These are phyloP conservation scores for Solea solea DNA, from an alignment of 2,113 vertebrate species.

Conservation along the genomic window DNA sequence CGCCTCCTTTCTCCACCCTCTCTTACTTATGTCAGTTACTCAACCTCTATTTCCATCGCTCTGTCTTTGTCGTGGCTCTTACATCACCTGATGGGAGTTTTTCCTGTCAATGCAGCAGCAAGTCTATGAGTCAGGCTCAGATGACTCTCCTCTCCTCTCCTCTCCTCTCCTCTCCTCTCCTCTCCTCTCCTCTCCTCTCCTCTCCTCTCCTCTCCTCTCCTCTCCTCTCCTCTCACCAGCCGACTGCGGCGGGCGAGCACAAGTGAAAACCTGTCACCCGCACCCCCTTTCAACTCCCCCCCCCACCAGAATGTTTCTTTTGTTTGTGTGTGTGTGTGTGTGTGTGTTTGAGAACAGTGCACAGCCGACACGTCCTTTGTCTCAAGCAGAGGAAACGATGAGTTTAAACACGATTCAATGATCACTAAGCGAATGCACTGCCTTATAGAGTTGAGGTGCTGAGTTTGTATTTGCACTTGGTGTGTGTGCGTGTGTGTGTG, in stretches of 20 bases:
- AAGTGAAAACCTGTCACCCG: conserved; percentile 30
- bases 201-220: conserved; percentile 29
- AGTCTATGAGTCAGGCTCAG: conserved; percentile 81
- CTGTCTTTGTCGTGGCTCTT: conserved; percentile 59
- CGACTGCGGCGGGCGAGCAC: conserved; percentile 56
- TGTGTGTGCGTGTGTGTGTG: conserved; percentile 30
- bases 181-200: conserved; percentile 48
- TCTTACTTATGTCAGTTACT: conserved; percentile 53
- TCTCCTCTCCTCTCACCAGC: conserved; percentile 42
- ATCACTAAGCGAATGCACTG: conserved; percentile 24
- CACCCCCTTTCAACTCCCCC: conserved; percentile 11
- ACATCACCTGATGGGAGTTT: conserved; percentile 79
- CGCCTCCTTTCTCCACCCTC: conserved; percentile 7
- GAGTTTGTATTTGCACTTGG: conserved; percentile 35
- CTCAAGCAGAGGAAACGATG: conserved; percentile 29
- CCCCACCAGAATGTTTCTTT: conserved; percentile 15
- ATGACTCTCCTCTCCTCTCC: conserved; percentile 58
- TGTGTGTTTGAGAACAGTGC: conserved; percentile 5
- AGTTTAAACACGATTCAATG: conserved; percentile 47
- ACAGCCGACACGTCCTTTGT: conserved; percentile 28
- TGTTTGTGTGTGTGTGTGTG: neutral
- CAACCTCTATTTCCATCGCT: conserved; percentile 32
- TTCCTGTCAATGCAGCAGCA: conserved; percentile 77
- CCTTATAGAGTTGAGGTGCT: conserved; percentile 12
- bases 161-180: conserved; percentile 10